Base-by-base conservation (phyloP, 2,888 invertebrate species). In the Helicoverpa assulta region DNA sequence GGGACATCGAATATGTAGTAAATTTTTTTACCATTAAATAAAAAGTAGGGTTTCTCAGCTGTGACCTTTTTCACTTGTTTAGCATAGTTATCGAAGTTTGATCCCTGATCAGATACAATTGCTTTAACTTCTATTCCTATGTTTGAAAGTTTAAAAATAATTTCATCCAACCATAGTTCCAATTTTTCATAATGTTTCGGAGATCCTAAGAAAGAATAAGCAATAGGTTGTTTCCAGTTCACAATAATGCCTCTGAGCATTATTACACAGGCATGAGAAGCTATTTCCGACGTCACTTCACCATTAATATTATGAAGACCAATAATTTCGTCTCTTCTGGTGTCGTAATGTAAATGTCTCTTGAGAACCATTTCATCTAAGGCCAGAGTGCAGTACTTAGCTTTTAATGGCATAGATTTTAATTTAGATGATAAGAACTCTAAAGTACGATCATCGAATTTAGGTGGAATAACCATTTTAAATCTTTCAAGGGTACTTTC, bases 251-350 rank as follows among this genome's bases (percentile, higher is more conserved):
- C 78, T 76, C 65, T 65, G 12, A 84, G 71, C 82, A 82, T 83
- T 64, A 83, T 75, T 16, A 70, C 70, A 64, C 21, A 67, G 16
- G 64, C 70, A 61, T 74, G 18, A 12, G 53, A 51, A 57, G 70
- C 70, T 47, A 58, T 57, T 67, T 70, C 67, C 10, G 40, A 61
- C 37, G 81, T 63, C 18, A 79, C 68, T 59, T 59, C 58, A 16
- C 84, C 83, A 69, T 84, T 82, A 0, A 86, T 72, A 67, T 82
- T 82, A 62, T 85, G 83, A 47, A 84, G 59, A 12, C 83, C 84
- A 56, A 82, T 76, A 3, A 85, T 63, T 68, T 82, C 79, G 51
- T 82, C 85, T 8, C 43, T 73, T 69, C 60, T 79, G 0, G 67
- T 76, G 26, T 82, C 71, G 50, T 84, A 83, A 60, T 76, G 65